These are phyloP conservation scores for Theristicus caerulescens DNA, from an alignment of 2,113 vertebrate species.

Conservation along the genomic window DNA sequence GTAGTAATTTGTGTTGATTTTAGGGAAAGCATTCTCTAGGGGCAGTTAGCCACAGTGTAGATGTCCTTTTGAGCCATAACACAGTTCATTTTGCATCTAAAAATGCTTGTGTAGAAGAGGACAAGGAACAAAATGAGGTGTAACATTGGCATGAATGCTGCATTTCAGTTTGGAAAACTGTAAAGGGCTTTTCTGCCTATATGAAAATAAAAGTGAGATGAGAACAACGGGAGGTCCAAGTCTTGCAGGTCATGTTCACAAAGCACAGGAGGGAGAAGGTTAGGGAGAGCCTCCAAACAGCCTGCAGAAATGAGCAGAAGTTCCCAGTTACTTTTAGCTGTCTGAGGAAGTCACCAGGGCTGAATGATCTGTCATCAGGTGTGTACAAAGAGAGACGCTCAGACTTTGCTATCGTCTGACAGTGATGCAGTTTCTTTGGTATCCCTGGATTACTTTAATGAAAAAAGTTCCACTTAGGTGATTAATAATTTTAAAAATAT, in stretches of 20 bases:
- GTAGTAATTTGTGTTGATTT: neutral
- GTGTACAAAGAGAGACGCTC: neutral
- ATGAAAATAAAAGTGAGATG: neutral
- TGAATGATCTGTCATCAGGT: neutral
- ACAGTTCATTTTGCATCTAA: neutral
- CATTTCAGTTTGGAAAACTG: neutral
- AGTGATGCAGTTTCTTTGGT: neutral
- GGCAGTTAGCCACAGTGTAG: accelerated
- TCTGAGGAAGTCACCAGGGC: neutral
- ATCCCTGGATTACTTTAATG: neutral
- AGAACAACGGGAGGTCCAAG: neutral
- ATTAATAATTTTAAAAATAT: neutral
- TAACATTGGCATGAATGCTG: neutral
- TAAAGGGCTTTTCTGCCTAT: neutral
- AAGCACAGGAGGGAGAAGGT: neutral
- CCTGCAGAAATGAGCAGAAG: neutral
- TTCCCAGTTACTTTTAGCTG: neutral
- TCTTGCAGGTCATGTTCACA: neutral
- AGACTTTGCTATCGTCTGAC: neutral
- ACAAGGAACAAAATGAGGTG: neutral
- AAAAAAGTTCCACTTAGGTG: neutral
- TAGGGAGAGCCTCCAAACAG: neutral
- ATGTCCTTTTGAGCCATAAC: neutral
- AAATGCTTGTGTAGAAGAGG: neutral
- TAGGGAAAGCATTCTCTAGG: neutral